Evolutionary conservation across 2,888 invertebrate species (phyloP).

Genomic region (Rambutsinella grinnellia): DNA sequence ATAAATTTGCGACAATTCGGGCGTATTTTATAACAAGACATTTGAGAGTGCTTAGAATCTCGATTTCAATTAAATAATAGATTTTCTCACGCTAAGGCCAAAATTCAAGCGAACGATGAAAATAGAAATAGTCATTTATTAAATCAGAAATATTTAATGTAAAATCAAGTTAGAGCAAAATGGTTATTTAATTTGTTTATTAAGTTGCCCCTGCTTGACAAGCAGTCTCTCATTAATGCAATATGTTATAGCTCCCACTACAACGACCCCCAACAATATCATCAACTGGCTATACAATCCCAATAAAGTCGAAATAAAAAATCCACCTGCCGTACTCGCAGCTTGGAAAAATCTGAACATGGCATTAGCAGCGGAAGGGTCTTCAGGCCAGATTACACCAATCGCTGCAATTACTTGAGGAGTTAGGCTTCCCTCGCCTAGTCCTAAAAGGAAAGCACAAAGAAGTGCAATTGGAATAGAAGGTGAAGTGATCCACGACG

Average conservation of each 20-base stretch:
- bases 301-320: constrained; percentile 83
- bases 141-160: background rate
- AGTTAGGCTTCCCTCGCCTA: constrained; percentile 99
- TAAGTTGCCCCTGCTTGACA: too few species aligned
- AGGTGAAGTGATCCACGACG: constrained; percentile 57
- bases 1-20: too few species aligned
- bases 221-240: too few species aligned
- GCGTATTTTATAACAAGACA: too few species aligned
- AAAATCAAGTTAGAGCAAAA: background rate
- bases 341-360: constrained; percentile 98
- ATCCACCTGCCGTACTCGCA: constrained; percentile 86
- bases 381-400: constrained; percentile 87
- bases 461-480: background rate
- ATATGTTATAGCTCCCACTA: too few species aligned
- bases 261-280: constrained; percentile 71
- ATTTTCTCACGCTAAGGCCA: too few species aligned
- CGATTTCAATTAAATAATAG: too few species aligned
- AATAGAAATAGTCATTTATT: too few species aligned
- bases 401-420: constrained; percentile 93
- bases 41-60: too few species aligned
- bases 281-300: constrained; percentile 81
- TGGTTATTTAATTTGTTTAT: background rate
- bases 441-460: constrained; percentile 67
- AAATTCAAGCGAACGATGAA: too few species aligned
- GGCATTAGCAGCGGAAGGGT: constrained; percentile 96